Conservation (phyloP, 2,888 invertebrate species). For the Azorinus chamasolen region DNA sequence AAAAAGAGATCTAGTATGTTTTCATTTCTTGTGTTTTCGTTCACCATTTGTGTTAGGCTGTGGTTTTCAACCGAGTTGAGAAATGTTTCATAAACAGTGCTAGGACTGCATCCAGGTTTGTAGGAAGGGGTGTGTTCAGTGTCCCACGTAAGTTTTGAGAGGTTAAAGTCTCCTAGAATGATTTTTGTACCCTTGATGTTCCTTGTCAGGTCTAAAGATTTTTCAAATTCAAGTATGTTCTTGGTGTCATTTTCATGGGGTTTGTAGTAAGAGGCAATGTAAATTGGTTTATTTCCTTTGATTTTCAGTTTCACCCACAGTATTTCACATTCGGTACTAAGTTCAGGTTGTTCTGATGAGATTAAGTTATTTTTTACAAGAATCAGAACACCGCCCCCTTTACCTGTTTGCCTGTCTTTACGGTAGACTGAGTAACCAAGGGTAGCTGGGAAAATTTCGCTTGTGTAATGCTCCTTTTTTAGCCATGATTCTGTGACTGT, state of each 20-base stretch:
- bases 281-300: slow-evolving; percentile 9
- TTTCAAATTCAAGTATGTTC: slow-evolving; percentile 13
- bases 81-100: slow-evolving; percentile 11
- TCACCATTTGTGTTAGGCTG: slow-evolving; percentile 19
- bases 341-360: slow-evolving; percentile 13
- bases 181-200: slow-evolving; percentile 1
- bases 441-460: slow-evolving; percentile 2
- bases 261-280: slow-evolving; percentile 22
- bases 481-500: slow-evolving; percentile 16
- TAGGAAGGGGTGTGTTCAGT: slow-evolving; percentile 11
- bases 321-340: slow-evolving; percentile 31
- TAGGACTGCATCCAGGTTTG: slow-evolving; percentile 4
- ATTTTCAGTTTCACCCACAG: slow-evolving; percentile 28
- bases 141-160: slow-evolving; percentile 19
- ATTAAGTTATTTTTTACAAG: slow-evolving; percentile 6
- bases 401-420: neutral
- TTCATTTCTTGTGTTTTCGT: slow-evolving; percentile 3
- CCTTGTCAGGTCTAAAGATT: slow-evolving; percentile 5
- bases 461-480: slow-evolving; percentile 6
- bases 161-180: slow-evolving; percentile 17
- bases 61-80: slow-evolving; percentile 4
- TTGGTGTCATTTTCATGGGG: slow-evolving; percentile 14
- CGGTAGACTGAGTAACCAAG: slow-evolving; percentile 5
- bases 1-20: slow-evolving; percentile 7
- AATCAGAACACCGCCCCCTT: slow-evolving; percentile 12